Percentiles rank a stretch among this genome's conserved stretches.
Conservation (phyloP, 2,113 vertebrate genomes). For the Lophura nycthemera region DNA sequence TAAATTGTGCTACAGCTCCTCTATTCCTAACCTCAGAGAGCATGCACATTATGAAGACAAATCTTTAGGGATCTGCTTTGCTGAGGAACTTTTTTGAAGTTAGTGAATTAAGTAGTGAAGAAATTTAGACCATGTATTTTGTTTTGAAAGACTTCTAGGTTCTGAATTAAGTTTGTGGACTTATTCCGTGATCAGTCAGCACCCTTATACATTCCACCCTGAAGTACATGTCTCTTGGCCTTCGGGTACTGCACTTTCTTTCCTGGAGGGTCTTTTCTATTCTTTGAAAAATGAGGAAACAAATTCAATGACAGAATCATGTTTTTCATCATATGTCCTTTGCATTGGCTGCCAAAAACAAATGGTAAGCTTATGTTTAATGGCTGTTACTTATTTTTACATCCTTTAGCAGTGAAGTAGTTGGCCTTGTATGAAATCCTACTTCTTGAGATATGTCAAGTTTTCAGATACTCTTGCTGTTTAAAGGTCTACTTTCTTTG, state of each 20-base stretch:
- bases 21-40: conserved; percentile 6
- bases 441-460: neutral
- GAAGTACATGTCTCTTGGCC: neutral
- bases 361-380: neutral
- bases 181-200: neutral
- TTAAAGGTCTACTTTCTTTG: neutral
- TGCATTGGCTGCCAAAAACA: neutral
- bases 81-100: neutral
- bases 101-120: neutral
- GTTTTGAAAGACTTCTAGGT: neutral
- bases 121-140: neutral
- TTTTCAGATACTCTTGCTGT: neutral
- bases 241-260: neutral
- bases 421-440: neutral
- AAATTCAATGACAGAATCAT: neutral
- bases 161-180: neutral
- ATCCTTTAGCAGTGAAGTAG: neutral
- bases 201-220: neutral
- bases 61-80: neutral
- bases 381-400: neutral
- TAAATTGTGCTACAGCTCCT: neutral
- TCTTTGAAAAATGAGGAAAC: neutral
- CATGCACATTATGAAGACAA: neutral
- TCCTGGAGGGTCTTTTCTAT: neutral
- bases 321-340: neutral